These are phyloP conservation scores for Cossypha niveicapilla DNA, from an alignment of 2,797 vertebrate genomes.

Conservation along the genomic window DNA sequence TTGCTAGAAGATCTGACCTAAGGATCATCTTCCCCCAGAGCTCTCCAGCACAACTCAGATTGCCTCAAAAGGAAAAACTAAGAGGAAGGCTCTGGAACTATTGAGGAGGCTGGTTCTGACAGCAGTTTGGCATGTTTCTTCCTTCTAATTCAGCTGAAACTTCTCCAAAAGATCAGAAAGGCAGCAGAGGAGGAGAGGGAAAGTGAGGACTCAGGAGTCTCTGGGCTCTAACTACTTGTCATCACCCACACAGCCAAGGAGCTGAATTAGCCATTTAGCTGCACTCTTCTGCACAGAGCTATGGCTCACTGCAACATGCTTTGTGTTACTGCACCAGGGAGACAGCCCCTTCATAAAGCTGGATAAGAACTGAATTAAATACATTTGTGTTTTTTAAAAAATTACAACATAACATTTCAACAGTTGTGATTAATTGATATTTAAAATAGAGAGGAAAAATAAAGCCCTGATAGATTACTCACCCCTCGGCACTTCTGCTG, in stretches of 20 bases:
- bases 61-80: background rate
- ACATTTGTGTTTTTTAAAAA: conserved; percentile 47
- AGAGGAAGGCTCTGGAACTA: background rate
- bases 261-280: conserved; percentile 16
- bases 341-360: background rate
- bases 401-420: conserved; percentile 56
- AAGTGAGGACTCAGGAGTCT: conserved; percentile 17
- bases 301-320: background rate
- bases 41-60: background rate
- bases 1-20: background rate
- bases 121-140: conserved; percentile 23
- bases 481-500: conserved; percentile 16
- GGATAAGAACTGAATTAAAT: conserved; percentile 48
- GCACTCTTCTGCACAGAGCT: background rate
- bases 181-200: background rate
- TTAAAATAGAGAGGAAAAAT: conserved; percentile 54
- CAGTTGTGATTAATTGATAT: conserved; percentile 61
- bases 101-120: background rate
- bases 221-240: conserved; percentile 42
- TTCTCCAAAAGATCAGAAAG: conserved; percentile 17
- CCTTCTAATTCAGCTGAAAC: conserved; percentile 13
- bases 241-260: conserved; percentile 41
- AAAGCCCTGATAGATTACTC: conserved; percentile 52
- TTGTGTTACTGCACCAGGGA: conserved; percentile 28
- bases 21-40: background rate